Percentiles rank a stretch among this genome's conserved stretches.
These are phyloP conservation scores for Sympetrum striolatum DNA, from an alignment of 2,888 invertebrate species.

Conservation along the genomic window DNA sequence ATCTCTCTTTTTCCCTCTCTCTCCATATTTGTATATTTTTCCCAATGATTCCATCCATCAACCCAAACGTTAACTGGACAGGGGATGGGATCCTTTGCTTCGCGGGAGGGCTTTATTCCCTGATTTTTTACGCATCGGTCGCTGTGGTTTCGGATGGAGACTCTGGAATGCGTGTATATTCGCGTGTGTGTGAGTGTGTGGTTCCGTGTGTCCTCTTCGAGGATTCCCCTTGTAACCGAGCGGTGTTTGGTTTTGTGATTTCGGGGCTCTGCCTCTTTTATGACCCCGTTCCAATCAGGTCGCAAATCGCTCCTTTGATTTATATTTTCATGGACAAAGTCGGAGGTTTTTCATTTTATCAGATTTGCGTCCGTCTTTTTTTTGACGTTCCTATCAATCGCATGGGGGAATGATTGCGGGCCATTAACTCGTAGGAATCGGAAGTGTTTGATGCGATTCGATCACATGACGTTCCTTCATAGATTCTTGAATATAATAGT, in stretches of 20 bases:
- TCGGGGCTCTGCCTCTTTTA: background rate
- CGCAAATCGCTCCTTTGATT: background rate
- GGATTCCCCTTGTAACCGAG: background rate
- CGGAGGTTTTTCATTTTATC: background rate
- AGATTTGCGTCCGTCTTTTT: too few species aligned
- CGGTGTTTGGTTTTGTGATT: slow-evolving; percentile 12
- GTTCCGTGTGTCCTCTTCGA: background rate
- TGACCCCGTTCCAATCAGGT: background rate
- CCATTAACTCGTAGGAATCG: too few species aligned
- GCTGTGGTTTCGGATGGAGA: background rate
- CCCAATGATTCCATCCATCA: slow-evolving; percentile 33
- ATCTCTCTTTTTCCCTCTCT: background rate
- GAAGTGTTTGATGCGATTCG: too few species aligned
- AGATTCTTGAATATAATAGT: too few species aligned
- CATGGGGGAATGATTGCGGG: too few species aligned
- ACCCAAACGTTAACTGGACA: background rate
- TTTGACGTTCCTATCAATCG: too few species aligned
- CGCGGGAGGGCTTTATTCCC: background rate
- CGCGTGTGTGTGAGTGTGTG: background rate
- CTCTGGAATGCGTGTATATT: background rate
- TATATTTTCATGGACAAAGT: background rate
- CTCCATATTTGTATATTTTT: background rate
- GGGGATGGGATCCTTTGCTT: background rate
- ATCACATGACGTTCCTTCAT: too few species aligned
- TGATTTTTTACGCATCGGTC: background rate